Percentiles rank a stretch among this genome's conserved stretches.
Conservation (phyloP, 2,797 vertebrate genomes). For the Anolis apletophallus region DNA sequence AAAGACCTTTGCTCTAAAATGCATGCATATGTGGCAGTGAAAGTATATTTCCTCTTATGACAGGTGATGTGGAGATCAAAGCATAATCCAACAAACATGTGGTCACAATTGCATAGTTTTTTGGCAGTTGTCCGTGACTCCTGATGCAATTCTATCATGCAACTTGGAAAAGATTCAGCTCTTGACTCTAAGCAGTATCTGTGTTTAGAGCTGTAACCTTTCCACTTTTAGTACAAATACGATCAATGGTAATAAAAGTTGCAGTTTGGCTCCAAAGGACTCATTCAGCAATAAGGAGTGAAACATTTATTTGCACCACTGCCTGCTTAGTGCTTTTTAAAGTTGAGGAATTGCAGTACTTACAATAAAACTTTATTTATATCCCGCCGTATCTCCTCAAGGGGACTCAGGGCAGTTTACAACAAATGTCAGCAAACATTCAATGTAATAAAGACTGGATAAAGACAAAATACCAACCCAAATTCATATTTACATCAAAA, state of each 20-base stretch:
- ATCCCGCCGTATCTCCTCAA: too few species aligned
- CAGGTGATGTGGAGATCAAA: neutral
- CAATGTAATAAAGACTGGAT: too few species aligned
- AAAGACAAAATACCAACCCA: too few species aligned
- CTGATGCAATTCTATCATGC: neutral
- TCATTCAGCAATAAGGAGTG: neutral
- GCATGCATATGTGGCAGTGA: neutral
- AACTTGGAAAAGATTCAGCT: neutral
- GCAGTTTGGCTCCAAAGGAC: neutral
- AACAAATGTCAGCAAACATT: too few species aligned
- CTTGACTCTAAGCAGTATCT: neutral
- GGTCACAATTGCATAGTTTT: neutral
- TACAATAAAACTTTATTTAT: too few species aligned
- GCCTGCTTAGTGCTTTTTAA: neutral
- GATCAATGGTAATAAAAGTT: neutral
- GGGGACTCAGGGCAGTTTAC: too few species aligned
- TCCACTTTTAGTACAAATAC: neutral
- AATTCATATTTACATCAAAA: too few species aligned
- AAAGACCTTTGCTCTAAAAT: neutral
- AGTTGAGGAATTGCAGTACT: neutral
- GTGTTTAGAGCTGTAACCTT: neutral
- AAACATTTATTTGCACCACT: neutral
- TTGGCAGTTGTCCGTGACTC: neutral
- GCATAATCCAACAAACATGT: neutral
- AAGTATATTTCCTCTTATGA: neutral